phyloP scores from a whole-genome alignment of 2,888 invertebrate species.

The Doris montereyensis region DNA sequence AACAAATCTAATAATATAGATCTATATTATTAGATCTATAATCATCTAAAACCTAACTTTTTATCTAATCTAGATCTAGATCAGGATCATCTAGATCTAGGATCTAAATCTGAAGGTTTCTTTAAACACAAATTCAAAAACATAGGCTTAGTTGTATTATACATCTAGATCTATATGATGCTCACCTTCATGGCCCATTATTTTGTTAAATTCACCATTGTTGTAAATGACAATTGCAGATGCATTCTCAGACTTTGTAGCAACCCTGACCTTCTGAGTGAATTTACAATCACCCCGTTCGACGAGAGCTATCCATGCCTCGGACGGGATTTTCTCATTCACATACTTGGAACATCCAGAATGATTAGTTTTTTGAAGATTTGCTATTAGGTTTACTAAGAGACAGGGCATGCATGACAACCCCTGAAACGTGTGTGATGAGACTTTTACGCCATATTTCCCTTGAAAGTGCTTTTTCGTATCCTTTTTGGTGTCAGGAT shows the following conservation, averaged over 20 bases:
- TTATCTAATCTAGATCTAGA: no score
- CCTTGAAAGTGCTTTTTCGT: not conserved
- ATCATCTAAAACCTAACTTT: no score
- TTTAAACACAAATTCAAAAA: no score
- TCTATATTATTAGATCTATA: no score
- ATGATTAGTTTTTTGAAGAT: constrained; percentile 1
- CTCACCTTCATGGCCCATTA: no score
- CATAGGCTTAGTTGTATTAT: no score
- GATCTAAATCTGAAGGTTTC: no score
- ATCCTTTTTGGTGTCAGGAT: not conserved
- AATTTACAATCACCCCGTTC: constrained; percentile 86
- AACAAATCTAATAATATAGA: no score
- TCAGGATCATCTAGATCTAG: no score
- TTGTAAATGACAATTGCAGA: constrained; percentile 88
- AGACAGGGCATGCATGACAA: constrained; percentile 16
- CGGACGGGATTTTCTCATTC: constrained; percentile 63
- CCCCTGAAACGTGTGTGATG: not conserved
- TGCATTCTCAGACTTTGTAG: constrained; percentile 80
- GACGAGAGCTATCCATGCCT: constrained; percentile 87
- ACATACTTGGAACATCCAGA: constrained; percentile 27
- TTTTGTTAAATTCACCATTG: no score
- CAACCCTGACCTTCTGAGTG: constrained; percentile 86
- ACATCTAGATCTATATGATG: no score
- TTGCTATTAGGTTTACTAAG: not conserved
- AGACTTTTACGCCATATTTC: constrained; percentile 22